Percentiles rank a stretch among this genome's conserved stretches.
These are phyloP conservation scores for Pygoscelis adeliae DNA, from an alignment of 2,113 vertebrate species.

Conservation along the genomic window DNA sequence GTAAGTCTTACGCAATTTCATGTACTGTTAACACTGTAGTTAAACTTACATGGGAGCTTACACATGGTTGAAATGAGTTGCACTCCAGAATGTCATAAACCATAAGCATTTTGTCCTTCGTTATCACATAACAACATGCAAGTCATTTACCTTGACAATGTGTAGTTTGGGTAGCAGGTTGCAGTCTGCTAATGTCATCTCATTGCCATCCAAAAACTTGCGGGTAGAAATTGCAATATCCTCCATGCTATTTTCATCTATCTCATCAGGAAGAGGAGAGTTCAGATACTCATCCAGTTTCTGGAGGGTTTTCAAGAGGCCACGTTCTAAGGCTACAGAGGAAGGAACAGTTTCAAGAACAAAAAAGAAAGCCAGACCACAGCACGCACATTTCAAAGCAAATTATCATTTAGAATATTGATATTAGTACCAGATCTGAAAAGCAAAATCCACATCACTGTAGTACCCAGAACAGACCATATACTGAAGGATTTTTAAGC, in stretches of 20 bases:
- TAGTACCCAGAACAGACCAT: background rate
- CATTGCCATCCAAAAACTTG: constrained; percentile 93
- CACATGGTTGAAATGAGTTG: fast-evolving
- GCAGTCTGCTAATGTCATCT: constrained; percentile 96
- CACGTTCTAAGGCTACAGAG: constrained; percentile 85
- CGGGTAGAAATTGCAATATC: constrained; percentile 86
- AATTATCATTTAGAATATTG: background rate
- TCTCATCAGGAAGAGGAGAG: constrained; percentile 92
- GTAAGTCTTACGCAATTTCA: background rate
- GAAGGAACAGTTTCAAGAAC: background rate
- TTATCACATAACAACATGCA: no score
- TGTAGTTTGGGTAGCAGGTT: constrained; percentile 97
- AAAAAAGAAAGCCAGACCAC: background rate
- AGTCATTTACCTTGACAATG: constrained; percentile 88
- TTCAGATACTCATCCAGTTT: constrained; percentile 95
- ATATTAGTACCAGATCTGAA: background rate
- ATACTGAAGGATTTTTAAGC: background rate
- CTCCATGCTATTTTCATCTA: constrained; percentile 96
- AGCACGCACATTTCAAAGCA: background rate
- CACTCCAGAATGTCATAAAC: background rate
- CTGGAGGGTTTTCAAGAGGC: constrained; percentile 94
- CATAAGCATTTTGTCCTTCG: fast-evolving
- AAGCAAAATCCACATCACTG: background rate
- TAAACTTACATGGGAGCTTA: background rate
- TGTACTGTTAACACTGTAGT: fast-evolving